These are phyloP conservation scores for Trichopria drosophilae DNA, from an alignment of 2,888 invertebrate species.

Conservation along the genomic window DNA sequence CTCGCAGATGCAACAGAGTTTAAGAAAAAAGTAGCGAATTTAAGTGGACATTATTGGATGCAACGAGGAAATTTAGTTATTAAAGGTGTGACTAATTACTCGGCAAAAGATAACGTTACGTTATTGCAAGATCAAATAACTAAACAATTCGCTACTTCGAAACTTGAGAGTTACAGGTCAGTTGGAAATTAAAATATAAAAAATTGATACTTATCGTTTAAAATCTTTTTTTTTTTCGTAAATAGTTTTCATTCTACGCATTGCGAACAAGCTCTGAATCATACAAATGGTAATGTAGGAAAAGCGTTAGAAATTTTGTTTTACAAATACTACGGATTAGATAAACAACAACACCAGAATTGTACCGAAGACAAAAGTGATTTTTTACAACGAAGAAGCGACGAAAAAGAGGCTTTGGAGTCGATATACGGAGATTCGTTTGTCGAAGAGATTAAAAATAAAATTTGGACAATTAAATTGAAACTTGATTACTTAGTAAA, in stretches of 20 bases:
- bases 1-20: constrained; percentile 59
- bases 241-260: constrained; percentile 76
- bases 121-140: constrained; percentile 67
- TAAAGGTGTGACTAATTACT: constrained; percentile 73
- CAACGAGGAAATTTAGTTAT: constrained; percentile 76
- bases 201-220: constrained; percentile 10
- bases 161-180: constrained; percentile 68
- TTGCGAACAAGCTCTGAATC: constrained; percentile 73
- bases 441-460: constrained; percentile 69
- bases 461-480: constrained; percentile 72
- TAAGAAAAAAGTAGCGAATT: constrained; percentile 69
- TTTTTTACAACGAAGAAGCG: constrained; percentile 67
- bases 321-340: constrained; percentile 69
- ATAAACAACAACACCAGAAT: constrained; percentile 55
- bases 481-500: constrained; percentile 69
- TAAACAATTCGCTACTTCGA: constrained; percentile 71
- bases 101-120: constrained; percentile 63
- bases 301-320: constrained; percentile 72
- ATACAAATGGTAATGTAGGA: constrained; percentile 71
- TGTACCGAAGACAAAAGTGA: constrained; percentile 59
- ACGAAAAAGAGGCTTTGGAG: constrained; percentile 75
- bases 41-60: constrained; percentile 76
- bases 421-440: constrained; percentile 77
- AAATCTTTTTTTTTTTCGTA: constrained; percentile 44
- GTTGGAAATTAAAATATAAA: constrained; percentile 12